Evolutionary conservation across 2,113 vertebrate species (phyloP).

Genomic region (Columbina picui): DNA sequence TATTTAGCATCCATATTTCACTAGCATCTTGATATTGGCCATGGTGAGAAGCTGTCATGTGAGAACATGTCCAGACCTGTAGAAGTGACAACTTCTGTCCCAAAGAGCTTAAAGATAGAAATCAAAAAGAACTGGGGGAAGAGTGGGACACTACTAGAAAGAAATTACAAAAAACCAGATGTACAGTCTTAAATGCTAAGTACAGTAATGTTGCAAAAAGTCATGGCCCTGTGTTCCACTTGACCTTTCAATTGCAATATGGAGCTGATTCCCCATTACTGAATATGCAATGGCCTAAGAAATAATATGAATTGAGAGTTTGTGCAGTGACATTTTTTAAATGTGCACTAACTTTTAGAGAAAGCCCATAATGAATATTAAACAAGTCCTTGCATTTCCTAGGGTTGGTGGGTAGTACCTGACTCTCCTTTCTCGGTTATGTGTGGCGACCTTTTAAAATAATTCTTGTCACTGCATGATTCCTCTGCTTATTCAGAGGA

Average conservation of each 20-base stretch:
- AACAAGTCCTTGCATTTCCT: neutral
- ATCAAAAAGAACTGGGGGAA: neutral
- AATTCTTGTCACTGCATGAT: neutral
- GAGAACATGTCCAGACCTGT: neutral
- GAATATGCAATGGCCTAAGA: neutral
- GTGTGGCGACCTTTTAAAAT: neutral
- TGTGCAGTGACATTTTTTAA: slow-evolving; percentile 61
- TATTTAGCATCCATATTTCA: neutral
- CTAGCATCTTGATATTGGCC: neutral
- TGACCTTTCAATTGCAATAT: neutral
- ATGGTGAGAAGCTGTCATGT: neutral
- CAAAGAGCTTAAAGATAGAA: neutral
- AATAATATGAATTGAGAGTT: neutral
- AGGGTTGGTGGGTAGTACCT: neutral
- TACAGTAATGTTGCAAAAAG: neutral
- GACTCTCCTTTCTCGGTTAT: neutral
- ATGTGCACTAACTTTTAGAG: neutral
- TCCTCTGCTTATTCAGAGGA: neutral
- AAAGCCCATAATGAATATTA: slow-evolving; percentile 29
- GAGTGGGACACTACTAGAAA: neutral
- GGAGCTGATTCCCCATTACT: neutral
- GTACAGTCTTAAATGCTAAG: neutral
- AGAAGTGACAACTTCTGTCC: neutral
- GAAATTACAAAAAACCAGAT: neutral
- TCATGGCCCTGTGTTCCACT: rapidly evolving